phyloP scores from a whole-genome alignment of 2,888 invertebrate species.

The Drosophila fulvimacula region DNA sequence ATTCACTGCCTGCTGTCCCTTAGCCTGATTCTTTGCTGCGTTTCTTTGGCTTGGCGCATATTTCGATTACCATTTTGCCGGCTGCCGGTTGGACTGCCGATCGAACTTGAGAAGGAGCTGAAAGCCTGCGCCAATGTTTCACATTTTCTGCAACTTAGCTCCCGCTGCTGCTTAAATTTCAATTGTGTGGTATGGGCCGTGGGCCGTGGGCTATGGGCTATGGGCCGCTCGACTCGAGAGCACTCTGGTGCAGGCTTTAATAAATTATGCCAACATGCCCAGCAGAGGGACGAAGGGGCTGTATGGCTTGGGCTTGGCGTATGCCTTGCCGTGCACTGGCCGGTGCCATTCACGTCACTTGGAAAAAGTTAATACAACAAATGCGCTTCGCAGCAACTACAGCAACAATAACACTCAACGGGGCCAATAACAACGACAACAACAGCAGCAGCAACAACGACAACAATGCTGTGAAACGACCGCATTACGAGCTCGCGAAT shows the following conservation, averaged over 20 bases:
- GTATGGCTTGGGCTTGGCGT: background rate
- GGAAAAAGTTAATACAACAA: slow-evolving; percentile 79
- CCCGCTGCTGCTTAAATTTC: slow-evolving; percentile 73
- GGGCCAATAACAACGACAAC: slow-evolving; percentile 48
- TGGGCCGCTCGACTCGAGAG: slow-evolving; percentile 67
- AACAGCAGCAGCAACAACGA: slow-evolving; percentile 35
- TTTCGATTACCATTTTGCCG: slow-evolving; percentile 76
- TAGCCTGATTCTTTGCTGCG: slow-evolving; percentile 33
- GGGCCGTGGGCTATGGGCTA: slow-evolving; percentile 37
- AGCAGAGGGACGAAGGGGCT: slow-evolving; percentile 9
- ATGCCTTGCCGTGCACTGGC: slow-evolving; percentile 38
- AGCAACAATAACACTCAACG: slow-evolving; percentile 55
- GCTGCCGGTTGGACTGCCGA: slow-evolving; percentile 27
- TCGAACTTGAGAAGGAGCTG: slow-evolving; percentile 36
- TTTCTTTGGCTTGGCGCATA: slow-evolving; percentile 49
- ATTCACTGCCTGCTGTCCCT: slow-evolving; percentile 47
- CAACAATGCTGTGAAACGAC: slow-evolving; percentile 64
- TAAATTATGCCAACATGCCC: slow-evolving; percentile 72
- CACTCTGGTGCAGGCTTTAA: slow-evolving; percentile 80
- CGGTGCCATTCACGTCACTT: slow-evolving; percentile 69
- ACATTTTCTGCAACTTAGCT: slow-evolving; percentile 67
- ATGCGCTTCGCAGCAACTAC: slow-evolving; percentile 61
- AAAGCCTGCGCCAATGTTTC: slow-evolving; percentile 55
- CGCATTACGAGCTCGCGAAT: slow-evolving; percentile 81
- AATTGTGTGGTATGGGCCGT: slow-evolving; percentile 68